Evolutionary conservation across 2,888 invertebrate genomes (phyloP), one percentile per base, ranked within the genome.

Genomic region (Rotaria macrura): DNA sequence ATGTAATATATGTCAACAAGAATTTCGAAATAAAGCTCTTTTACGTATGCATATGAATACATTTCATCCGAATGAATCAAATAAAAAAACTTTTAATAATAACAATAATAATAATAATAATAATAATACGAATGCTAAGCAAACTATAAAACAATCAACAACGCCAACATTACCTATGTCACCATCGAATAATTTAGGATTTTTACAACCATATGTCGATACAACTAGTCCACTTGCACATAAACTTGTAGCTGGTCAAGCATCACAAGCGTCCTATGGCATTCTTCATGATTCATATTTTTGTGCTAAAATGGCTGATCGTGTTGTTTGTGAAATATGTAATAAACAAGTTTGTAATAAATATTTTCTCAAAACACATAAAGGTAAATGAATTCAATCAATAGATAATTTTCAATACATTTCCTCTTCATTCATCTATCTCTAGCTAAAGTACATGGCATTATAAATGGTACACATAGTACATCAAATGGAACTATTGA

Each of bases 311-410:
- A 88, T 90, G 79, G 90, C 90, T 38, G 91, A 91, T 87, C 88
- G 91, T 29, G 90, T 90, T 29, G 89, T 89, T 34, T 97, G 97
- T 91, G 96, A 96, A 90, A 96, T 97, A 88, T 97, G 97, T 92
- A 97, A 97, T 92, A 97, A 97, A 91, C 97, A 98, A 92, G 92
- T 99, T 88, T 99, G 98, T 92, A 99, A 99, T 92, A 99, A 99
- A 91, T 99, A 99, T 91, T 99, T 99, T 91, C 95, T 99, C 94
- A 96, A 97, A 91, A 98, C 97, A 2, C 99, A 99, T 92, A 97
- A 97, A 96, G 94, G 96, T 90, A 94, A 97, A 90, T 97, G 92
- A 87, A 47, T 1, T 43, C 7, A 43, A 40, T n/a, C 14, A 17
- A 17, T 40, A 14, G 4, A 47, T 34, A 12, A 34, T 29, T 65